A percentile compares a stretch with the other conserved stretches of the same genome.
phyloP scores from a whole-genome alignment of 2,113 vertebrate species.

The Osmerus mordax region DNA sequence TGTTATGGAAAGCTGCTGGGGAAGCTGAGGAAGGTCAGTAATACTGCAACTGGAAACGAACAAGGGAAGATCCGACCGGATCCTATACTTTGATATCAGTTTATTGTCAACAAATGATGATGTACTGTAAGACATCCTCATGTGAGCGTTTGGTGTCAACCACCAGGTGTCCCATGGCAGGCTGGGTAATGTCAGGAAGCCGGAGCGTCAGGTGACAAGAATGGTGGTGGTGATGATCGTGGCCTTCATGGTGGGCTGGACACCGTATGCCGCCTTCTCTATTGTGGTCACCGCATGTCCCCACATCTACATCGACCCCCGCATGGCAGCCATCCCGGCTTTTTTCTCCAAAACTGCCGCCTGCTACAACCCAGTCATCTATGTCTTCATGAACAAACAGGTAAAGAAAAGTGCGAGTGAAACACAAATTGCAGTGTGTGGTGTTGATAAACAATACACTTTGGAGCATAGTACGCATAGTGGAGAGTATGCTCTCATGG shows the following conservation, averaged over 20 bases:
- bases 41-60: neutral
- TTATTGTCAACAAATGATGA: neutral
- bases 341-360: constrained; percentile 89
- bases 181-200: constrained; percentile 75
- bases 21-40: constrained; percentile 81
- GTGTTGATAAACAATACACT: too few relatives aligned
- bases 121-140: neutral
- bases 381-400: constrained; percentile 92
- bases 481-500: too few relatives aligned
- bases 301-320: constrained; percentile 78
- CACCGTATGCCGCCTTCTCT: constrained; percentile 80
- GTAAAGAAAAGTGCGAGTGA: constrained; percentile 53
- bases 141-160: neutral
- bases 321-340: constrained; percentile 79
- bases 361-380: constrained; percentile 87
- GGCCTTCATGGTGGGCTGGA: constrained; percentile 87
- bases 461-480: too few relatives aligned
- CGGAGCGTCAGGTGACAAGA: constrained; percentile 82
- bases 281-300: constrained; percentile 77
- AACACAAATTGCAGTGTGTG: neutral
- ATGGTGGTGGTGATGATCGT: constrained; percentile 89
- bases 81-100: neutral
- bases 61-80: neutral
- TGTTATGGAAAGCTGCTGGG: constrained; percentile 83
- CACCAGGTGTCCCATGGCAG: constrained; percentile 79